Evolutionary conservation across 2,113 vertebrate species (phyloP).

Genomic region (Himantopus leucocephalus): DNA sequence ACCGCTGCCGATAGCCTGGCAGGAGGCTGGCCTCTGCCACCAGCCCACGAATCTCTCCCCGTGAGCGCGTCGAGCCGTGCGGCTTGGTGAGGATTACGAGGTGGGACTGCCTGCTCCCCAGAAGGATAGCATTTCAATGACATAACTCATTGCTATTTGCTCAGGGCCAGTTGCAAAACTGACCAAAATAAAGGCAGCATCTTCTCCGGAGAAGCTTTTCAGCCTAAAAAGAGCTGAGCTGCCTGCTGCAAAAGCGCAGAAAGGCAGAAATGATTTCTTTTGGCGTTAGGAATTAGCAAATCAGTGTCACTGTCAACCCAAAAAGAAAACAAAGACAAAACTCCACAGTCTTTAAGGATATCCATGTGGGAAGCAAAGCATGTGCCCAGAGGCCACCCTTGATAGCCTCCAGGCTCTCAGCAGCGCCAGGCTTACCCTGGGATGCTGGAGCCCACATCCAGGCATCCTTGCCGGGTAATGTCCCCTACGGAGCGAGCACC

Average conservation of each 20-base stretch:
- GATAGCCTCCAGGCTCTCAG: background rate
- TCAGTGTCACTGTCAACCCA: background rate
- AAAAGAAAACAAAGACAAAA: background rate
- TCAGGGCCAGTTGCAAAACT: background rate
- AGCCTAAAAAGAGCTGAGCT: background rate
- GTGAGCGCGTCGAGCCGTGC: accelerated
- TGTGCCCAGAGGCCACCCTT: background rate
- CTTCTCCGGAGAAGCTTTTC: background rate
- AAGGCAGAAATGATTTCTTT: background rate
- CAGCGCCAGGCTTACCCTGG: background rate
- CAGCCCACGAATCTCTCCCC: background rate
- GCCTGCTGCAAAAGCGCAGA: accelerated
- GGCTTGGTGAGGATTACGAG: background rate
- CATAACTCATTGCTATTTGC: background rate
- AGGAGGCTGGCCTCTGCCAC: background rate
- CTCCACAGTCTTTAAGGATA: background rate
- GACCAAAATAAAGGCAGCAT: background rate
- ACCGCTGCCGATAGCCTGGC: background rate
- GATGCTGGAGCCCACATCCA: accelerated
- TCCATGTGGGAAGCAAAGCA: background rate
- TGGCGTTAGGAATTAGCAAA: background rate
- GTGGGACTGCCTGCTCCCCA: no score
- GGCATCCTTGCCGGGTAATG: background rate
- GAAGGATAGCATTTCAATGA: background rate
- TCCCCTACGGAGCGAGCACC: accelerated